phyloP scores from a whole-genome alignment of 2,888 invertebrate genomes.

The Dascillus cervinus region DNA sequence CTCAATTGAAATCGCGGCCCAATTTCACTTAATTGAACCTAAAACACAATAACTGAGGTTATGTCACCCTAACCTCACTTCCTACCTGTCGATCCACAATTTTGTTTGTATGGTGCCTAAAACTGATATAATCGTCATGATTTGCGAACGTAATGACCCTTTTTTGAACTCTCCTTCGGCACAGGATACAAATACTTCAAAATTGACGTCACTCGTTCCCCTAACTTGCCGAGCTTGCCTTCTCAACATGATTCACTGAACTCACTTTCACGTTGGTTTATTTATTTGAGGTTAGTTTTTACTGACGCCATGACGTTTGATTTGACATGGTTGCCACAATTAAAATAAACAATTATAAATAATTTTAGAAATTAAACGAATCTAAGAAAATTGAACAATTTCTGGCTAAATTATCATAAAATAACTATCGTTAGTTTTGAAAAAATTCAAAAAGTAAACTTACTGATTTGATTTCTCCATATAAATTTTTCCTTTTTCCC shows the following conservation, averaged over 20 bases:
- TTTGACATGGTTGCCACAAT: no score
- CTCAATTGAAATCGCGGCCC: conserved; percentile 95
- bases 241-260: conserved; percentile 85
- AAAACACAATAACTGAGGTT: conserved; percentile 17
- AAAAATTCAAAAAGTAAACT: no score
- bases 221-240: conserved; percentile 85
- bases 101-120: conserved; percentile 89
- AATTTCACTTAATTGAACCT: conserved; percentile 80
- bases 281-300: no score
- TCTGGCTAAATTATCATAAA: no score
- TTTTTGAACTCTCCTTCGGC: conserved; percentile 89
- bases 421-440: no score
- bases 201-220: conserved; percentile 67
- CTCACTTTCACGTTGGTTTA: no score
- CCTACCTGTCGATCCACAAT: conserved; percentile 55
- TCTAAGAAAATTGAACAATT: no score
- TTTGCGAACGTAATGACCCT: conserved; percentile 92
- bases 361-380: no score
- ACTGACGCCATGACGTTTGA: no score
- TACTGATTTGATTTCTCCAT: no score
- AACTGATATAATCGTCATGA: conserved; percentile 91
- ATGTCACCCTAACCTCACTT: conserved; percentile 2
- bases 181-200: conserved; percentile 78
- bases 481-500: no score
- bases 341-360: no score